Base-by-base conservation (phyloP, 2,888 invertebrate genomes). In the Palloptera scutellata region DNA sequence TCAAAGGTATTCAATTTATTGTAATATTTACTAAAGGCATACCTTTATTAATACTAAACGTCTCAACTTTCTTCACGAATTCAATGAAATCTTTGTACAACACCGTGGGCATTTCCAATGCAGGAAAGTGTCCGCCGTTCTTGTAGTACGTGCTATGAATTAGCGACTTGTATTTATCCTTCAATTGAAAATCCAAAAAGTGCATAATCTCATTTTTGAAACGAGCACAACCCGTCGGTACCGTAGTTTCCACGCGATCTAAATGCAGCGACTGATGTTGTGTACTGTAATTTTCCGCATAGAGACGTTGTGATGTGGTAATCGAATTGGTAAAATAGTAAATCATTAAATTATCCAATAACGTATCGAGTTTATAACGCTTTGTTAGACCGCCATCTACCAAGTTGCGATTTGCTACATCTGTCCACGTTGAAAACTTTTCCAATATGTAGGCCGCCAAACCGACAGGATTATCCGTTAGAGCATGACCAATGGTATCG, bases 381-480 rank as follows among this genome's bases (percentile, higher is more conserved):
- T 87, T 86, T 5, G 86, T 85, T 0, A 94, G 83, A 2, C 90
- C 91, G 0, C 93, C 93, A 77, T 93, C 91, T 0, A 83, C 79
- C 0, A 88, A 84, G 0, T 84, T 77, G 17, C 83, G 86, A 77
- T 86, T 86, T 0, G 83, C 80, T 0, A 75, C 90, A 83, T 86
- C 92, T 82, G 86, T 93, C 91, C 85, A 92, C 8, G 77, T 90
- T 78, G 87, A 89, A 85, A 95, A 96, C 82, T 96, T 97, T 78
- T 97, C 96, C 12, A 97, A 83, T 63, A 97, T 92, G 78, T 96
- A 97, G 0, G 93, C 93, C 0, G 95, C 95, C 67, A 97, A 84
- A 0, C 95, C 96, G 0, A 91, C 88, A 0, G 97, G 97, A 75
- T 83, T 84, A 53, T 78, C 74, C n/a, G 78, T 77, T 9, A 85